Evolutionary conservation across 1,140 invertebrate species (phyloP), one percentile per base, ranked within the genome.

Genomic region (Parasteatoda tepidariorum): DNA sequence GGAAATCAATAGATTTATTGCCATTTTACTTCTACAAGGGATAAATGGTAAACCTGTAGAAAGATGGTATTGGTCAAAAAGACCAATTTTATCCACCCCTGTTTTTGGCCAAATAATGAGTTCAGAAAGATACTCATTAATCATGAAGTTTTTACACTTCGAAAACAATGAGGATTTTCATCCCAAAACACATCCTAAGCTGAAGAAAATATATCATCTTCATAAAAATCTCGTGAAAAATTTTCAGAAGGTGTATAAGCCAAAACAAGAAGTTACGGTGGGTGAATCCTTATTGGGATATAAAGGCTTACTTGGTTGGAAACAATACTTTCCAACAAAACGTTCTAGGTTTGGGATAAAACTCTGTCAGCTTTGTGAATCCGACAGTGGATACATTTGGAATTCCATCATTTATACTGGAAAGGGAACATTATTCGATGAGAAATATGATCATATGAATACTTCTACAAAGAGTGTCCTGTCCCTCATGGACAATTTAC

Each of bases 61-160:
- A n/a, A n/a, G n/a, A n/a, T n/a, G n/a, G n/a, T n/a, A n/a, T n/a
- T n/a, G n/a, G n/a, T n/a, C n/a, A n/a, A n/a, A n/a, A n/a, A n/a
- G n/a, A n/a, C n/a, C n/a, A n/a, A n/a, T n/a, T n/a, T n/a, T n/a
- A n/a, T n/a, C n/a, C n/a, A n/a, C n/a, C n/a, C n/a, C n/a, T n/a
- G n/a, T n/a, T n/a, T n/a, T n/a, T n/a, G n/a, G n/a, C n/a, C n/a
- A n/a, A n/a, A n/a, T n/a, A n/a, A n/a, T n/a, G n/a, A n/a, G n/a
- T n/a, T n/a, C n/a, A n/a, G n/a, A n/a, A n/a, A n/a, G n/a, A n/a
- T n/a, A n/a, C n/a, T 0, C 0, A 0, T 11, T 28, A 28, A 22
- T 61, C 2, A 61, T 61, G 57, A 64, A 70, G 26, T 70, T 70
- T 34, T 11, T 48, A 30, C 5, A 48, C 24, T 70, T 54, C 48